Base-by-base conservation (phyloP, 2,888 invertebrate genomes). In the Helobdella robusta region DNA sequence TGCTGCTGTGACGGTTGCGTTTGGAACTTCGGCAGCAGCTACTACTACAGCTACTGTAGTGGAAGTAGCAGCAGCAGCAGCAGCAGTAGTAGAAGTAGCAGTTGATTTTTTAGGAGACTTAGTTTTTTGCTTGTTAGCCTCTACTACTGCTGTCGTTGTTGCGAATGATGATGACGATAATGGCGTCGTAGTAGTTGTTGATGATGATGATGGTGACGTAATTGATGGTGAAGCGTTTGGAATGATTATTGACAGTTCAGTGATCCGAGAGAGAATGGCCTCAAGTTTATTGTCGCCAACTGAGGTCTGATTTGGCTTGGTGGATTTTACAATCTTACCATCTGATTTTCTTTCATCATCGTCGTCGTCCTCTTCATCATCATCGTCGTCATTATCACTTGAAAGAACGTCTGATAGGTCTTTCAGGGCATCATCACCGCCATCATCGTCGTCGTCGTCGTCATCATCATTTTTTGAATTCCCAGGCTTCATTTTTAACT, bases 361-460 rank as follows among this genome's bases (percentile, higher is more conserved):
- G n/a, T n/a, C n/a, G n/a, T n/a, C n/a, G n/a, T n/a, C n/a, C n/a
- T n/a, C n/a, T n/a, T n/a, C n/a, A n/a, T n/a, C n/a, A n/a, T n/a
- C n/a, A n/a, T n/a, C n/a, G n/a, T n/a, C n/a, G n/a, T n/a, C n/a
- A n/a, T n/a, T n/a, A n/a, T n/a, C n/a, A n/a, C n/a, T 40, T 40
- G 11, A 40, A 15, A 40, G 44, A 40, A 40, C 11, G n/a, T n/a
- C 44, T 15, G n/a, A 11, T n/a, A 40, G 44, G 11, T 40, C n/a
- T 40, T 40, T n/a, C n/a, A 40, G 11, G n/a, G n/a, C 44, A 40
- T 11, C n/a, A 11, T 30, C 56, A n/a, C 3, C 23, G 18, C 56
- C 20, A 32, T 56, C 56, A 4, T 56, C 56, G 5, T 56, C 56
- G 28, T 56, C 56, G 2, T 56, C 32, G 30, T 56, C 56, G n/a